Percentiles rank a stretch among this genome's conserved stretches.
Conservation (phyloP, 2,113 vertebrate genomes). For the Dromaius novaehollandiae region DNA sequence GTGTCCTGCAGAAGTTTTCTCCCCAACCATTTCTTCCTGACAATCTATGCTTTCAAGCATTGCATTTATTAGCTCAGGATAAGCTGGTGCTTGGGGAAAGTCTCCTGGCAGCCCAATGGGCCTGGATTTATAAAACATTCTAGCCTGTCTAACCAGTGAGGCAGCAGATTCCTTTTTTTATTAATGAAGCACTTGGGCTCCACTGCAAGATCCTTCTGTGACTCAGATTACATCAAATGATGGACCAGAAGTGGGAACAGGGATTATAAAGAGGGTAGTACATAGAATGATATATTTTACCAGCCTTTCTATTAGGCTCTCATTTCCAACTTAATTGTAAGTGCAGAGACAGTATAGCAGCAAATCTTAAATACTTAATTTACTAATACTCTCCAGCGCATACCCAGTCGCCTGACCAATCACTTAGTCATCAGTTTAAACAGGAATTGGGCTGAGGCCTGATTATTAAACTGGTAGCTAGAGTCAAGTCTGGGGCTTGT, state of each 20-base stretch:
- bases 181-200: neutral
- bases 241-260: neutral
- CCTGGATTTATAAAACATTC: neutral
- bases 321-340: neutral
- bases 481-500: neutral
- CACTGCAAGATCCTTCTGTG: neutral
- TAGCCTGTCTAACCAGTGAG: neutral
- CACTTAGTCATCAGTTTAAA: neutral
- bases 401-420: neutral
- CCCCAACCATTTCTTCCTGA: neutral
- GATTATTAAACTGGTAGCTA: neutral
- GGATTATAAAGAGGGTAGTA: neutral
- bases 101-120: neutral
- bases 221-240: neutral
- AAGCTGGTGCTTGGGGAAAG: neutral
- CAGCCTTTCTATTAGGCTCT: neutral
- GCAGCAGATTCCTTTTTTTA: neutral
- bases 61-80: neutral
- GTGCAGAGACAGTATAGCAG: neutral
- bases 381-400: neutral
- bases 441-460: neutral
- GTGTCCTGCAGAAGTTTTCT: neutral
- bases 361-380: neutral
- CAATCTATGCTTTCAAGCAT: neutral
- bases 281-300: neutral